These are phyloP conservation scores for Ephydatia muelleri DNA, from an alignment of 37 sponge, comb jelly and placozoan genomes.

Conservation along the genomic window DNA sequence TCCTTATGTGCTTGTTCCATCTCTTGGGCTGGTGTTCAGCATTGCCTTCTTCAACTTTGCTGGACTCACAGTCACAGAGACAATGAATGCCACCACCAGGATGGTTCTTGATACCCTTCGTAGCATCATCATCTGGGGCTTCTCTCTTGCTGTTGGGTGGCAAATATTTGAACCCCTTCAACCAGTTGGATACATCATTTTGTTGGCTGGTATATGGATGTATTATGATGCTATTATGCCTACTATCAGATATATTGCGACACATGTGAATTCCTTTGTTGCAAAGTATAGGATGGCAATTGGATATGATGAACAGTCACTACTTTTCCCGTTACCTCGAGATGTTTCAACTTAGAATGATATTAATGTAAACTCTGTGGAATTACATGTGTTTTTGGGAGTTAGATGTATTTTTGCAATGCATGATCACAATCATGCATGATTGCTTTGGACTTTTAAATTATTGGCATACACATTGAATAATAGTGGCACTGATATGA, in stretches of 20 bases:
- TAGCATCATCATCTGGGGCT: conserved; percentile 91
- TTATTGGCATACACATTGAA: too few relatives aligned
- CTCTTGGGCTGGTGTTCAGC: conserved; percentile 84
- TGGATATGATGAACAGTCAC: too few relatives aligned
- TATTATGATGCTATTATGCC: conserved; percentile 86
- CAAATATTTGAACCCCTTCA: conserved; percentile 82
- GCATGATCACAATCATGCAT: too few relatives aligned
- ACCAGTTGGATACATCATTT: conserved; percentile 82
- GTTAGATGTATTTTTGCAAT: too few relatives aligned
- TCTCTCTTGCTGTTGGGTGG: conserved; percentile 83
- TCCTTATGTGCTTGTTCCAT: conserved; percentile 55
- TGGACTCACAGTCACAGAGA: conserved; percentile 88
- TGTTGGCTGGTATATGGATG: conserved; percentile 86
- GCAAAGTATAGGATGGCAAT: too few relatives aligned
- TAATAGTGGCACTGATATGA: too few relatives aligned
- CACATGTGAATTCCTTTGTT: too few relatives aligned
- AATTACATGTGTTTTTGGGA: too few relatives aligned
- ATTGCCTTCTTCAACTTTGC: conserved; percentile 98
- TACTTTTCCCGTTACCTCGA: too few relatives aligned
- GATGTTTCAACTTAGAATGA: too few relatives aligned
- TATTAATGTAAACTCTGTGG: too few relatives aligned
- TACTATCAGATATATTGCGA: conserved; percentile 8
- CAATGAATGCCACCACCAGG: conserved; percentile 89
- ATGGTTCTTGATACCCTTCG: conserved; percentile 93
- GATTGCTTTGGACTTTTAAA: too few relatives aligned